Conservation (phyloP, 2,113 vertebrate species). For the Oreocharis arfaki region DNA sequence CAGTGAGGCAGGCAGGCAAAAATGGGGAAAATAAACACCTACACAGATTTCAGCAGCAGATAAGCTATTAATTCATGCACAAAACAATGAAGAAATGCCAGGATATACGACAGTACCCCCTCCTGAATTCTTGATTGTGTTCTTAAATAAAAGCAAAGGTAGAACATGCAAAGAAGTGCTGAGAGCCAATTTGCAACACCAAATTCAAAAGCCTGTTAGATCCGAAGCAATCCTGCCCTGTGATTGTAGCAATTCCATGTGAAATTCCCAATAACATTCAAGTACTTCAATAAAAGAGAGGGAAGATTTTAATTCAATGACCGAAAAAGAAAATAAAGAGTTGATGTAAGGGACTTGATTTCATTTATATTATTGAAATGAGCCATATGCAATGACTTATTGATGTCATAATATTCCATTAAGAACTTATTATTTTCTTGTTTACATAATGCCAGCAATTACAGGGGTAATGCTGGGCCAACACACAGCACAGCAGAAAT, state of each 20-base stretch:
- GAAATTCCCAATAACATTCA: neutral
- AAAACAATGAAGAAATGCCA: constrained; percentile 27
- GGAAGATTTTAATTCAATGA: neutral
- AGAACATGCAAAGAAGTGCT: neutral
- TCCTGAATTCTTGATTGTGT: neutral
- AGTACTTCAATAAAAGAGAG: neutral
- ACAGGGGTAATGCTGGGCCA: neutral
- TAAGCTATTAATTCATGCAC: constrained; percentile 14
- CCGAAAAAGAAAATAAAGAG: neutral
- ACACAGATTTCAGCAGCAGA: constrained; percentile 5
- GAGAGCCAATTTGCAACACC: neutral
- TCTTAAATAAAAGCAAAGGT: neutral
- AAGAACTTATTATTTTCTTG: constrained; percentile 23
- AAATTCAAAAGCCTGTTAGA: neutral
- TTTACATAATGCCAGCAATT: constrained; percentile 29
- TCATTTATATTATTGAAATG: neutral
- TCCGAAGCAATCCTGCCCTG: neutral
- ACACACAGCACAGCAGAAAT: neutral
- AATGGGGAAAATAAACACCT: neutral
- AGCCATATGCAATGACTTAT: neutral
- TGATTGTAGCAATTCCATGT: neutral
- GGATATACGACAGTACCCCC: neutral
- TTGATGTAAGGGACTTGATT: neutral
- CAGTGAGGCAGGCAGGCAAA: neutral
- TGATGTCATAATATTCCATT: constrained; percentile 31